Evolutionary conservation across 1,140 invertebrate genomes (phyloP), one percentile per base, ranked within the genome.

Genomic region (Lithobius niger): DNA sequence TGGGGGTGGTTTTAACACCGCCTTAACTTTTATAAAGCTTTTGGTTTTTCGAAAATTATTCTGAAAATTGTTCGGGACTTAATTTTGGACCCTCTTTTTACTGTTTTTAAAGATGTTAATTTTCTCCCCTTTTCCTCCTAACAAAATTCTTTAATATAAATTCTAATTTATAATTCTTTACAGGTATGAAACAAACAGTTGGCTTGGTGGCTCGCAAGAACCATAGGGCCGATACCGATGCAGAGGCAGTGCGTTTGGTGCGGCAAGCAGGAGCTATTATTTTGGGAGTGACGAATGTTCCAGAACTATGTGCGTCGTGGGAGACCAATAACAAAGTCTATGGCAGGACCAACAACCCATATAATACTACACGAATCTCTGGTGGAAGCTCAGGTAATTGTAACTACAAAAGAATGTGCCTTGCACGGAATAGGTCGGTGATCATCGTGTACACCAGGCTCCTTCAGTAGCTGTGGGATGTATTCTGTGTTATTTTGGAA

Each of bases 251-350:
- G 0, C 60, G 65, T 10, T 62, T 73, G 1, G 63, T 90, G 42
- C 74, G 71, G 59, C 63, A 72, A n/a, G 79, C 85, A 22, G 86
- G 90, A 10, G 83, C 77, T 16, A 88, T 94, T 50, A 78, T 82
- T 0, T 65, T 90, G 1, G 75, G 82, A 31, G 78, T 88, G 0
- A 89, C 87, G 1, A 88, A 88, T 72, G 70, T 95, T 40, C 89
- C 88, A 66, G 94, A 96, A 27, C 79, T 89, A 58, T 84, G 82
- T 61, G 66, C 82, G 26, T 79, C 83, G 69, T 93, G 86, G 82
- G 93, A 97, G 70, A 86, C 84, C 4, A 78, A 78, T 45, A 97
- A 97, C 69, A 81, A 78, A 18, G 74, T 97, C 3, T 86, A 93
- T 64, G 94, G 90, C 1, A 66, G 71, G 31, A 88, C 88, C 0